Conservation (phyloP, 2,888 invertebrate species). For the Leucania comma region DNA sequence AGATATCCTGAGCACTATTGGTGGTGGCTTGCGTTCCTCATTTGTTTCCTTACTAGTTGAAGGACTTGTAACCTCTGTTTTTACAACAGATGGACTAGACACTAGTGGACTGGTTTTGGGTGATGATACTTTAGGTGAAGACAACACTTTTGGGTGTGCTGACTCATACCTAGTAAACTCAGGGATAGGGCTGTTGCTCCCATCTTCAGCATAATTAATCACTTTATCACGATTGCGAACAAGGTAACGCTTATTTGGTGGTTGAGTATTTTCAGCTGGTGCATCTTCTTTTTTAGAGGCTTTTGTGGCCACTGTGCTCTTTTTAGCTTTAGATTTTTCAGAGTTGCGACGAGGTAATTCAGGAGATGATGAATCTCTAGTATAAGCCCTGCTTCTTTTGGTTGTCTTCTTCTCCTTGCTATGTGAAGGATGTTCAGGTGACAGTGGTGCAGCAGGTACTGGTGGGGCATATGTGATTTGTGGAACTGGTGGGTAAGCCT, state of each 20-base stretch:
- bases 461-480: slow-evolving; percentile 89
- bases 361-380: slow-evolving; percentile 87
- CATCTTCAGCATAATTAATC: slow-evolving; percentile 92
- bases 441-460: slow-evolving; percentile 84
- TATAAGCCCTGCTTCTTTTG: slow-evolving; percentile 82
- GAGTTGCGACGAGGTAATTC: slow-evolving; percentile 86
- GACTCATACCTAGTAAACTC: slow-evolving; percentile 84
- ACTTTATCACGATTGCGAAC: slow-evolving; percentile 91
- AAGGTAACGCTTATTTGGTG: slow-evolving; percentile 88
- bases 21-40: slow-evolving; percentile 92
- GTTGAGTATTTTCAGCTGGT: slow-evolving; percentile 82
- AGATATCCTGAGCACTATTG: slow-evolving; percentile 96
- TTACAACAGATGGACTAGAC: slow-evolving; percentile 81
- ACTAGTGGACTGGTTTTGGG: slow-evolving; percentile 87
- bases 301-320: slow-evolving; percentile 83
- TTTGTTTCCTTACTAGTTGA: slow-evolving; percentile 86
- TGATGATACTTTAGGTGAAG: slow-evolving; percentile 80
- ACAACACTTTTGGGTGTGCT: slow-evolving; percentile 66
- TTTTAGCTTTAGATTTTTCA: slow-evolving; percentile 85
- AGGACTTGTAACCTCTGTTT: slow-evolving; percentile 84
- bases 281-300: slow-evolving; percentile 86
- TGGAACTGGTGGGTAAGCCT: slow-evolving; percentile 90
- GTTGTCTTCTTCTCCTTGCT: slow-evolving; percentile 83
- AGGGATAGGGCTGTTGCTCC: slow-evolving; percentile 89
- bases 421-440: slow-evolving; percentile 85